A percentile compares a stretch with the other conserved stretches of the same genome.
Evolutionary conservation across 1,140 invertebrate species (phyloP).

Genomic region (Amyelois transitella): DNA sequence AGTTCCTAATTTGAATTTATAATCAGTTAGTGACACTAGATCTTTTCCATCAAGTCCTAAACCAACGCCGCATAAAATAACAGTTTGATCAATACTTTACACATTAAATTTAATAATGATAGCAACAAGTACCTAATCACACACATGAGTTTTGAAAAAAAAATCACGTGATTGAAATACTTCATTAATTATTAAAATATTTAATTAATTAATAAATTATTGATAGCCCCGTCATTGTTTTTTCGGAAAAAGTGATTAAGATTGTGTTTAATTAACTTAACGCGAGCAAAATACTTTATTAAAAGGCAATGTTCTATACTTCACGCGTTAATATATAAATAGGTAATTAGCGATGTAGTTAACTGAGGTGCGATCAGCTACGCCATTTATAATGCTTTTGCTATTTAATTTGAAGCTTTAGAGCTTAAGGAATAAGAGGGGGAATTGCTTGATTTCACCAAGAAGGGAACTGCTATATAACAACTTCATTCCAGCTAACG

Average conservation of each 20-base stretch:
- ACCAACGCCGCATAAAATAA: too few relatives aligned
- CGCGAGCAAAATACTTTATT: neutral
- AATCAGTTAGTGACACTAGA: too few relatives aligned
- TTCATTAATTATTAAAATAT: too few relatives aligned
- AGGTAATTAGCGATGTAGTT: neutral
- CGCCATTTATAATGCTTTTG: neutral
- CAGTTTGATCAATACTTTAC: too few relatives aligned
- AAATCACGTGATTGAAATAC: too few relatives aligned
- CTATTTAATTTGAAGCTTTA: neutral
- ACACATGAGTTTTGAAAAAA: too few relatives aligned
- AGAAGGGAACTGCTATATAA: slow-evolving; percentile 13
- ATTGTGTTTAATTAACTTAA: neutral
- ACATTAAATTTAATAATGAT: too few relatives aligned
- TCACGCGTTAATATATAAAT: neutral
- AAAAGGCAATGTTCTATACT: neutral
- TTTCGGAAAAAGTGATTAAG: neutral
- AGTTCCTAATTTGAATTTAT: too few relatives aligned
- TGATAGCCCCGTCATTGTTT: too few relatives aligned
- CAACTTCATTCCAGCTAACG: slow-evolving; percentile 38
- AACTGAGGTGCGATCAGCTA: neutral
- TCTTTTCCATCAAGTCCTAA: too few relatives aligned
- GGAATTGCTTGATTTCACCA: neutral
- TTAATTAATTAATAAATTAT: too few relatives aligned
- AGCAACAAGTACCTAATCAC: too few relatives aligned
- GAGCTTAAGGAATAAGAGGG: neutral